These are phyloP conservation scores for Aspidiotus destructor DNA, from an alignment of 2,888 invertebrate species.

Conservation along the genomic window DNA sequence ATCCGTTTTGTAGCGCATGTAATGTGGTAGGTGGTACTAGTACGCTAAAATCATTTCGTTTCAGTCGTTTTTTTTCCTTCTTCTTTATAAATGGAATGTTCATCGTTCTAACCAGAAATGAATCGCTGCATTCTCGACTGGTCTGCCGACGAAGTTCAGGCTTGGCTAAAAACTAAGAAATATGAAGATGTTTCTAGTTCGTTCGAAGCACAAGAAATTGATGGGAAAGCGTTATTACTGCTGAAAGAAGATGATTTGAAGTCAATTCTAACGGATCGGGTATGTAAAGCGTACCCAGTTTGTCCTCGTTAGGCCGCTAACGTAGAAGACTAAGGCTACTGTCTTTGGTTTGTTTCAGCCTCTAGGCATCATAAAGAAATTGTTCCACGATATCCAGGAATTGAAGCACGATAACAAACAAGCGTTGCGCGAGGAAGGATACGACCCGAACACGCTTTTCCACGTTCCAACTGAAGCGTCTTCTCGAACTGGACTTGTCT, in stretches of 20 bases:
- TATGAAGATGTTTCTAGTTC: background rate
- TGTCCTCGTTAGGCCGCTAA: too few species aligned
- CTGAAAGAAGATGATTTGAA: constrained; percentile 77
- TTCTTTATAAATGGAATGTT: too few species aligned
- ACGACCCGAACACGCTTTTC: constrained; percentile 44
- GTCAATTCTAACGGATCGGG: constrained; percentile 49
- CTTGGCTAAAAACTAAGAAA: background rate
- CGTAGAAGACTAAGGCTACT: background rate
- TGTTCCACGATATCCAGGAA: constrained; percentile 63
- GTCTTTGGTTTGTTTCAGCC: constrained; percentile 42
- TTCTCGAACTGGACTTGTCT: constrained; percentile 7
- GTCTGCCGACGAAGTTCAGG: background rate
- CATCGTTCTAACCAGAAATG: too few species aligned
- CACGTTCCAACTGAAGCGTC: constrained; percentile 11
- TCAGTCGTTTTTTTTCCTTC: too few species aligned
- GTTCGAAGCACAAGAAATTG: constrained; percentile 53
- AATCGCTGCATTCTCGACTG: background rate
- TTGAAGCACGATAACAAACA: constrained; percentile 62
- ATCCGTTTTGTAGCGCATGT: too few species aligned
- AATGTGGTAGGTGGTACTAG: too few species aligned
- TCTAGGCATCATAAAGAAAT: constrained; percentile 76
- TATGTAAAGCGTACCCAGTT: constrained; percentile 36
- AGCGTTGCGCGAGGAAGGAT: constrained; percentile 56
- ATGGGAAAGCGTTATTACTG: constrained; percentile 76
- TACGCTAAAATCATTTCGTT: too few species aligned